Evolutionary conservation across 2,888 invertebrate species (phyloP), one percentile per base, ranked within the genome.

Genomic region (Marronus borbonicus): DNA sequence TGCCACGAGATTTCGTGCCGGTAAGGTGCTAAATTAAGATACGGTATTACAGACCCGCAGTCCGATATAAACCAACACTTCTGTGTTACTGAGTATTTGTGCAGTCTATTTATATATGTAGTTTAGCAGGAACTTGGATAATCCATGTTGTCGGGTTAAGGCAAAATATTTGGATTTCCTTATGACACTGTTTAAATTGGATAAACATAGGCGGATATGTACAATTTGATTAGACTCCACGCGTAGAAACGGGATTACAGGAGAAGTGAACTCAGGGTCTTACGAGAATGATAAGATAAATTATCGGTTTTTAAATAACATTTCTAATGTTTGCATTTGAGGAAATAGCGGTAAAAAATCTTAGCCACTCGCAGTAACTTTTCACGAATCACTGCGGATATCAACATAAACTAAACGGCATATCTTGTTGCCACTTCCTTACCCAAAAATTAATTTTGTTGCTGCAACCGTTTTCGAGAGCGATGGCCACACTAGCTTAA

Each of bases 11-110:
- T 69, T 62, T 69, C 77, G 62, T 62, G 49, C 62, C 44, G 70
- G 49, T 77, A 70, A 77, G 70, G 77, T 70, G 77, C 77, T 77
- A 77, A 77, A 60, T 77, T 77, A 62, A 77, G 70, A 69, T 68
- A 44, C 62, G 24, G 60, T 44, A 60, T 69, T 58, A 70, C 77
- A 70, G 50, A 68, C 72, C 58, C 58, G 58, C 70, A 50, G 70
- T 77, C 70, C 64, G 64, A 69, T 60, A 70, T 69, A 77, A 77
- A 77, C 77, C 69, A 64, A 60, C 31, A 69, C 69, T 76, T 62
- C 77, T 44, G 31, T 70, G 77, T 77, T 77, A 77, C 49, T 70
- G 62, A 49, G 70, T 70, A 77, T 77, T 77, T 77, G 70, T 77
- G 64, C 31, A 58, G 44, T 77, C 77, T 77, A 77, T 77, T 77